phyloP scores from a whole-genome alignment of 2,113 vertebrate genomes.

The Mesembrinibis cayennensis region DNA sequence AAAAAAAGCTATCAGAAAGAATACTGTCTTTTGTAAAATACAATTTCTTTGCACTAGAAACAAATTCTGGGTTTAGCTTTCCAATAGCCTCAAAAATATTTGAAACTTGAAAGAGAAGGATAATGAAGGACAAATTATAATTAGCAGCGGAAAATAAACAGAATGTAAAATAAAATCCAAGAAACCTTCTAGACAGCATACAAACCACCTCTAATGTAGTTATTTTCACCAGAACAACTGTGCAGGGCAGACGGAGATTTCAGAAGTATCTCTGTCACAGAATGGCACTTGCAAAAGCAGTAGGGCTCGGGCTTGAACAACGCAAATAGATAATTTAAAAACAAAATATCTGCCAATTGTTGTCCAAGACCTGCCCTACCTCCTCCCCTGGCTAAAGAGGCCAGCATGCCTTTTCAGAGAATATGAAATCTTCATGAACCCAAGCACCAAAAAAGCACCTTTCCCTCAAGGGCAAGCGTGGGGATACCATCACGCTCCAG shows the following conservation, averaged over 20 bases:
- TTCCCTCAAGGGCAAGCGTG: too few species aligned
- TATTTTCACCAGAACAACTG: neutral
- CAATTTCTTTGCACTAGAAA: neutral
- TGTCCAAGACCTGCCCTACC: neutral
- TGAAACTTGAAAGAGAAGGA: neutral
- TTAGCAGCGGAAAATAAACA: neutral
- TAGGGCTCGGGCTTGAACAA: too few species aligned
- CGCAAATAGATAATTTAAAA: neutral
- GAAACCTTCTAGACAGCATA: neutral
- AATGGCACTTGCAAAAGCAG: neutral
- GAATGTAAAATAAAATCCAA: neutral
- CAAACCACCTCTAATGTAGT: neutral
- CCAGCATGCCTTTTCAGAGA: neutral
- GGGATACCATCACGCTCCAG: rapidly evolving
- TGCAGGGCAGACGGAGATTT: neutral
- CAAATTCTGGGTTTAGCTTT: neutral
- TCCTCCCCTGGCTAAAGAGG: rapidly evolving
- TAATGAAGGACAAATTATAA: neutral
- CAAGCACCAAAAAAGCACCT: neutral
- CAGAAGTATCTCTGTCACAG: neutral
- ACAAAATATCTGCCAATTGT: neutral
- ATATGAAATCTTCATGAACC: rapidly evolving
- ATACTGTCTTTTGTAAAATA: neutral
- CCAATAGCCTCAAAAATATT: neutral
- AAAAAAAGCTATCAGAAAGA: neutral